These are phyloP conservation scores for Caenorhabditis briggsae DNA, from an alignment of 1,140 invertebrate species.

Conservation along the genomic window DNA sequence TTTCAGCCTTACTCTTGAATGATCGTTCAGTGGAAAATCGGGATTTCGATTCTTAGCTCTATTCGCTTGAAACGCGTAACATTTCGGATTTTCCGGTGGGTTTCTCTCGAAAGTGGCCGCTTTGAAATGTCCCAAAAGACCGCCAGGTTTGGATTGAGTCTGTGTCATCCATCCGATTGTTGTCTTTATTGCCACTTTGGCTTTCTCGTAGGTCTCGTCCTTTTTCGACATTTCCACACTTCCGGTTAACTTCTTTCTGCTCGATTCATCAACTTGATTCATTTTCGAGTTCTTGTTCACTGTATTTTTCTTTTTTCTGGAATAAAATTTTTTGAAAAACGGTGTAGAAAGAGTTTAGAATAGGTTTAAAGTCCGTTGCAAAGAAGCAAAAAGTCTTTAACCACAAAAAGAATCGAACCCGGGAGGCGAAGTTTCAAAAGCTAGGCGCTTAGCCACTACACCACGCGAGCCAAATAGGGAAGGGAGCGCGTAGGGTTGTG, in stretches of 20 bases:
- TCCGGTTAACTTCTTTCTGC: neutral
- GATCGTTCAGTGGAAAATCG: constrained; percentile 31
- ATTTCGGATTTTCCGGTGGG: constrained; percentile 18
- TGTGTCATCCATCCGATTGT: constrained; percentile 33
- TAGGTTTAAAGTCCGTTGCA: neutral
- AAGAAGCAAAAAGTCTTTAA: neutral
- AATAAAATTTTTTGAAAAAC: neutral
- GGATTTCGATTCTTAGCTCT: constrained; percentile 26
- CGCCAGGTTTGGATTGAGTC: neutral
- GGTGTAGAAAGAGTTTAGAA: neutral
- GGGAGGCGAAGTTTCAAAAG: neutral
- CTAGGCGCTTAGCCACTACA: too few species aligned
- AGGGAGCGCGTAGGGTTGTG: too few species aligned
- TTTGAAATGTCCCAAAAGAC: constrained; percentile 2
- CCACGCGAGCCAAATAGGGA: too few species aligned
- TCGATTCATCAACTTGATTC: neutral
- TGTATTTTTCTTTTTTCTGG: constrained; percentile 25
- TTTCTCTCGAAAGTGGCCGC: neutral
- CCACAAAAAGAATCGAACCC: neutral
- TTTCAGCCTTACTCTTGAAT: constrained; percentile 21
- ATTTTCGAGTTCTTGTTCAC: constrained; percentile 14
- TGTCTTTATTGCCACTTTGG: neutral
- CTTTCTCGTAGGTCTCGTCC: neutral
- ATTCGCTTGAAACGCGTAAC: constrained; percentile 26
- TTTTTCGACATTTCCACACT: neutral